These are phyloP conservation scores for Arbacia lixula DNA, from an alignment of 53 echinoderm and acorn worm species.

Conservation along the genomic window DNA sequence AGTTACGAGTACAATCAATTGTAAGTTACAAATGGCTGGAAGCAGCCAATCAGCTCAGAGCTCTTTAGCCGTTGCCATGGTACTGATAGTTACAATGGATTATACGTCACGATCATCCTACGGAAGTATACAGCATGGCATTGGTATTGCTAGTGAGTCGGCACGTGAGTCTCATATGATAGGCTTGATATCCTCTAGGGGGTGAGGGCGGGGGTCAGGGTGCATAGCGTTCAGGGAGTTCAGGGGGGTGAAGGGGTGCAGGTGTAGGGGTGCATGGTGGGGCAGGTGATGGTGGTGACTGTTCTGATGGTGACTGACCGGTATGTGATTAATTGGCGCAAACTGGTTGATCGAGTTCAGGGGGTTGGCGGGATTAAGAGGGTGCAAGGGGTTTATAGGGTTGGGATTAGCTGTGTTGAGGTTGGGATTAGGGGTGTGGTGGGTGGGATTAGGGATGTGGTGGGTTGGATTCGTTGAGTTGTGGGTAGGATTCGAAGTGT, in stretches of 20 bases:
- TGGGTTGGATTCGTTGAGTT: no score
- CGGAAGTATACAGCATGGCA: no score
- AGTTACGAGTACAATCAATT: no score
- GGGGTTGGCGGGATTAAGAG: slow-evolving; percentile 28
- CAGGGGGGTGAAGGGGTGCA: slow-evolving; percentile 21
- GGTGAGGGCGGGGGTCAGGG: not conserved
- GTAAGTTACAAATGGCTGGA: no score
- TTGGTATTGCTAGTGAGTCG: not conserved
- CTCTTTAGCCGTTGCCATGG: no score
- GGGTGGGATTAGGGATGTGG: not conserved
- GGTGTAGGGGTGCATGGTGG: slow-evolving; percentile 1
- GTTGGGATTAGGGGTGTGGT: not conserved
- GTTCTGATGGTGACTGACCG: not conserved
- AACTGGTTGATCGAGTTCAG: slow-evolving; percentile 38
- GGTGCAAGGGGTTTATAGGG: slow-evolving; percentile 12
- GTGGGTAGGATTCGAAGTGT: not conserved
- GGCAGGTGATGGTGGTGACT: no score
- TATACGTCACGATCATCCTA: no score
- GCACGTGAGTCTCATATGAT: not conserved
- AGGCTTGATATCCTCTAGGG: slow-evolving; percentile 37
- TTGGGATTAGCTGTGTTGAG: slow-evolving; percentile 12
- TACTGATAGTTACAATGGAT: no score
- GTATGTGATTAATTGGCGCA: slow-evolving; percentile 9
- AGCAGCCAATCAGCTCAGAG: no score
- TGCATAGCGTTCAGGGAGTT: slow-evolving; percentile 28